These are phyloP conservation scores for Upupa epops DNA, from an alignment of 2,113 vertebrate species.

Conservation along the genomic window DNA sequence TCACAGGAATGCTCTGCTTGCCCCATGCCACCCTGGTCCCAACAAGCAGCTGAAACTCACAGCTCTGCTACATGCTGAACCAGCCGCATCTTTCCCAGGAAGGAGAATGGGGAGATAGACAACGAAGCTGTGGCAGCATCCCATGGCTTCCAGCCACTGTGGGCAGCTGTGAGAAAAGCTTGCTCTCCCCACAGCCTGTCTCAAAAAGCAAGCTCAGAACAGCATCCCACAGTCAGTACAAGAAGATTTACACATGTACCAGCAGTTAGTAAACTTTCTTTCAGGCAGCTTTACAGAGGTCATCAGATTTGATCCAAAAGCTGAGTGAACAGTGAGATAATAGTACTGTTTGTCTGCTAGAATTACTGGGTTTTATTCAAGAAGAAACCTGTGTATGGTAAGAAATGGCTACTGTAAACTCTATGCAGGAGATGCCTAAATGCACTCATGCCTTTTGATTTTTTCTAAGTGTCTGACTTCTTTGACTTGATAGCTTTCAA, in stretches of 20 bases:
- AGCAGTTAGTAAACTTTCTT: neutral
- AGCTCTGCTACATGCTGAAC: rapidly evolving
- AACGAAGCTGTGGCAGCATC: neutral
- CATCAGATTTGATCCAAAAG: conserved; percentile 51
- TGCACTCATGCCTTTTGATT: neutral
- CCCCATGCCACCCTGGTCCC: neutral
- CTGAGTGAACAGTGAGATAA: conserved; percentile 59
- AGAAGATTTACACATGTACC: neutral
- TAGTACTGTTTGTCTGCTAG: conserved; percentile 13
- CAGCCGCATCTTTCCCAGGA: rapidly evolving
- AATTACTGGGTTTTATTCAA: neutral
- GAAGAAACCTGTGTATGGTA: neutral
- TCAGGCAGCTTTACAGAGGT: conserved; percentile 27
- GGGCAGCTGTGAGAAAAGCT: neutral
- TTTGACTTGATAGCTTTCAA: conserved; percentile 52
- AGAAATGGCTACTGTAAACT: neutral
- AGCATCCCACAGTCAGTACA: neutral
- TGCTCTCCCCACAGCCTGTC: neutral
- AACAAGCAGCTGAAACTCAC: neutral
- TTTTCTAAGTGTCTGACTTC: conserved; percentile 27
- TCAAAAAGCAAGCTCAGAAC: neutral
- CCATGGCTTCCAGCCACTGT: rapidly evolving
- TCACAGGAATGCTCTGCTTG: conserved; percentile 7
- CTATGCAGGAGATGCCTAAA: neutral
- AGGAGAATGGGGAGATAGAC: neutral